Base-by-base conservation (phyloP, 2,113 vertebrate genomes). In the Loxodonta africana region DNA sequence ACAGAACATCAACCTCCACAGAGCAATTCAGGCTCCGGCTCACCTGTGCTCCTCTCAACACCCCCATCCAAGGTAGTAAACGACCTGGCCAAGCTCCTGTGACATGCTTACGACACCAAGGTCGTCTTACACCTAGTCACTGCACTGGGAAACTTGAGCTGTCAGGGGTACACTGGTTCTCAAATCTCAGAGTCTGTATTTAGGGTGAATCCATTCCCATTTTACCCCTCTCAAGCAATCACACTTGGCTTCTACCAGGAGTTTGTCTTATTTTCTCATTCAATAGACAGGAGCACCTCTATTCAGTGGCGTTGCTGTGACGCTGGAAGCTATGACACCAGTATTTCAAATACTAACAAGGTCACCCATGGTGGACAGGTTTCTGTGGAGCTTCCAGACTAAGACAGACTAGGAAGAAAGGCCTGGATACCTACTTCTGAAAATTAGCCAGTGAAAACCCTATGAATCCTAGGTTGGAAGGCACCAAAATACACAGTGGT, bases 11-110 rank as follows among this genome's bases (percentile, higher is more conserved):
- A 20, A 0, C 57, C 26, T 81, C 26, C 33, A 41, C 1, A 5
- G 8, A 18, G 37, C 3, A 5, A 5, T 2, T 14, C 15, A 30
- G 7, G 9, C 48, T 33, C n/a, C 0, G 3, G 30, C 74, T 57
- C 33, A 28, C 1, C 1, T 0, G 0, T 3, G 17, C 7, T 48
- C 48, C 26, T 96, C 83, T 33, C 69, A 46, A 2, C 28, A 30
- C 41, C 18, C 18, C 81, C 41, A 26, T 37, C 30, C 46, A 8
- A 65, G 23, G 44, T 3, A 44, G n/a, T 26, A 30, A 67, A 67
- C 9, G 76, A 46, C 60, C 44, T 6, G 53, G 53, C 73, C 53
- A 60, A 53, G n/a, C 28, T 67, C 46, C 30, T 4, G 2, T 0
- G 1, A 62, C 6, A n/a, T 60, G n/a, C 41, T 53, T 33, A 48